Percentiles rank a stretch among this genome's conserved stretches.
Conservation (phyloP, 64 coral and sea anemone genomes). For the Exaiptasia diaphana region DNA sequence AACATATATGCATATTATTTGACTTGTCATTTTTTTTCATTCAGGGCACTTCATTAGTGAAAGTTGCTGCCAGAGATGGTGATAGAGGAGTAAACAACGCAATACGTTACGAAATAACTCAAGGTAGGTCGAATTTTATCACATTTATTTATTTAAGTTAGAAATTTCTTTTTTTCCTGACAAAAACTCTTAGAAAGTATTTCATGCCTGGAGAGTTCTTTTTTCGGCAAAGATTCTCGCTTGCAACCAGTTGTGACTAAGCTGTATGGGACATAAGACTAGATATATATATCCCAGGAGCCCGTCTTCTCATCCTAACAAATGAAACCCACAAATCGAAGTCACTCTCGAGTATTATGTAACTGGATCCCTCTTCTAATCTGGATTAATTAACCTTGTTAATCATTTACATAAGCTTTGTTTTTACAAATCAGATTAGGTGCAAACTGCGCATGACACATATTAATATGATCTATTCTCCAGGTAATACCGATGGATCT, state of each 20-base stretch:
- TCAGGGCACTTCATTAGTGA: conserved; percentile 43
- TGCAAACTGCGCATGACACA: too few species aligned
- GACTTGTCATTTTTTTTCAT: not conserved
- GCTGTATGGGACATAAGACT: too few species aligned
- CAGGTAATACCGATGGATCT: conserved; percentile 60
- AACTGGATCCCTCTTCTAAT: not conserved
- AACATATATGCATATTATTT: not conserved
- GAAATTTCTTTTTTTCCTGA: not conserved
- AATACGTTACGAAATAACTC: conserved; percentile 56
- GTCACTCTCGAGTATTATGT: not conserved
- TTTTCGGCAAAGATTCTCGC: too few species aligned
- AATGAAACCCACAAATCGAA: too few species aligned
- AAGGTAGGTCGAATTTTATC: conserved; percentile 30
- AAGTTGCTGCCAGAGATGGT: conserved; percentile 68
- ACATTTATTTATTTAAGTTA: not conserved
- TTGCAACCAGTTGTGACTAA: too few species aligned
- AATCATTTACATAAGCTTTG: too few species aligned
- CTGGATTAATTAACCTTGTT: too few species aligned
- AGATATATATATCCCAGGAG: too few species aligned
- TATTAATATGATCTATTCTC: too few species aligned
- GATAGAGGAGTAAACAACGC: conserved; percentile 61
- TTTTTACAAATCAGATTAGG: too few species aligned
- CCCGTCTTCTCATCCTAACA: too few species aligned
- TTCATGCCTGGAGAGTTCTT: not conserved
- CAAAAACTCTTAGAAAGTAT: not conserved